Evolutionary conservation across 2,888 invertebrate genomes (phyloP), one percentile per base, ranked within the genome.

Genomic region (Falcaria lacertinaria): DNA sequence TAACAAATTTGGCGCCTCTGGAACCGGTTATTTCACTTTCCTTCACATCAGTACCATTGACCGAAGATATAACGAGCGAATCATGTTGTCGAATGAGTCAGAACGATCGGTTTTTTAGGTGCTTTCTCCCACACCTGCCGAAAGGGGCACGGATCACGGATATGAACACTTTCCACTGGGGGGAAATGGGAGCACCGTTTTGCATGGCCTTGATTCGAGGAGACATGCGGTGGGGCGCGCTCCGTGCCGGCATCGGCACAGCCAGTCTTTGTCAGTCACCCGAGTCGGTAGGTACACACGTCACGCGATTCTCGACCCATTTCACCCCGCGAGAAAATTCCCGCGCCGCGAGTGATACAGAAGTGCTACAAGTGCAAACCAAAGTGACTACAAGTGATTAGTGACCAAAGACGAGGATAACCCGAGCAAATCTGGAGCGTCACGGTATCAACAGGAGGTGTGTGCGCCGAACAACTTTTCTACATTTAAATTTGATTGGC

Each of bases 101-200:
- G 72, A 83, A 68, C 67, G 66, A 71, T 79, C 67, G 69, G 68
- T 79, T 82, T 80, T 84, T 86, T 80, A 67, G 81, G 79, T 87
- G 86, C 87, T 87, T 87, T 87, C 87, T 84, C 86, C 81, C 82
- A 81, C 85, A 84, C 86, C 84, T 87, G 86, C 70, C 76, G 76
- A 77, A 82, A 80, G 77, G 78, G 76, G 81, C 80, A 80, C 82
- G 79, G 74, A 79, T 83, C 82, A 78, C 87, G 87, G 87, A 87
- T 87, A 69, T 77, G 74, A 77, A 75, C 80, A 86, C 87, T 87
- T 87, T 87, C 87, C 84, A 87, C 80, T 74, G 70, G 69, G 64
- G 76, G 81, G 77, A 82, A 86, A 83, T 83, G 86, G 80, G 86
- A 82, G 78, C 85, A 79, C 63, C 60, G 79, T 76, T 85, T 83